Evolutionary conservation across 64 coral and sea anemone genomes (phyloP).

Genomic region (Actinia equina): DNA sequence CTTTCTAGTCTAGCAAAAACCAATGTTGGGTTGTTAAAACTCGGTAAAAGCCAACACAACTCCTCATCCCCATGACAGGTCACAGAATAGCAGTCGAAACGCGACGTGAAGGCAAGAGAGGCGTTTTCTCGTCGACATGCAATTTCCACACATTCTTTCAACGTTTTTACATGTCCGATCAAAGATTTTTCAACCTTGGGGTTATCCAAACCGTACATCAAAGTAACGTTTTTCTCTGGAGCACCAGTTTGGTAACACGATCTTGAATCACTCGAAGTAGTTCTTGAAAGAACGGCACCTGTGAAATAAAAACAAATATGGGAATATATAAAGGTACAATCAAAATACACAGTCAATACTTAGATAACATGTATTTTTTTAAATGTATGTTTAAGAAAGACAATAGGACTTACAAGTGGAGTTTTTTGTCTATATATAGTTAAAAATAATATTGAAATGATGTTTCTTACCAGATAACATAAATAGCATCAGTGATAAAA

Average conservation of each 20-base stretch:
- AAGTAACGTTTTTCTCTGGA: constrained; percentile 16
- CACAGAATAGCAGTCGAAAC: constrained; percentile 7
- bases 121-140: constrained; percentile 17
- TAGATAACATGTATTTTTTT: too few species aligned
- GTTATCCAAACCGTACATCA: constrained; percentile 26
- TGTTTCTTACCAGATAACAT: too few species aligned
- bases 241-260: neutral
- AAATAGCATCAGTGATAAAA: too few species aligned
- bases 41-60: constrained; percentile 25
- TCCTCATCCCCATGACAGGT: constrained; percentile 18
- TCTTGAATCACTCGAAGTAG: neutral
- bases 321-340: too few species aligned
- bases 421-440: too few species aligned
- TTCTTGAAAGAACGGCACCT: neutral
- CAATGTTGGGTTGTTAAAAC: constrained; percentile 21
- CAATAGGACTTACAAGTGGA: too few species aligned
- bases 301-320: neutral
- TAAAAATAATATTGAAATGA: too few species aligned
- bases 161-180: constrained; percentile 1
- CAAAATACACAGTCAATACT: too few species aligned
- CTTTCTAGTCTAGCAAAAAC: constrained; percentile 24
- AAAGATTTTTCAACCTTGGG: neutral
- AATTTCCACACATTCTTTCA: constrained; percentile 20
- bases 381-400: too few species aligned
- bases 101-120: constrained; percentile 4